Conservation (phyloP, 2,888 invertebrate species). For the Biston stratarius region DNA sequence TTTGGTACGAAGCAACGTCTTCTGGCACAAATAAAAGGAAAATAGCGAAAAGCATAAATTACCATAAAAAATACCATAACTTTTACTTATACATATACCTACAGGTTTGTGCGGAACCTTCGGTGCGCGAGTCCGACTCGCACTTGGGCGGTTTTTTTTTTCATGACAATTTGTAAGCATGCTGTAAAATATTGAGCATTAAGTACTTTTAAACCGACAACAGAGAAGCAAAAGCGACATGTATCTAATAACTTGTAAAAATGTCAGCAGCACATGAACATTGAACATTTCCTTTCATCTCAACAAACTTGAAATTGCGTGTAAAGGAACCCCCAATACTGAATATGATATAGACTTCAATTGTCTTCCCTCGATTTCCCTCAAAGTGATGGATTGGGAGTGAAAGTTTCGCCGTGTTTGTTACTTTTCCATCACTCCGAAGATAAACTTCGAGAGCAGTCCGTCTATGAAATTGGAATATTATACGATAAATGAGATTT, state of each 20-base stretch:
- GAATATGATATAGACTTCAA: conserved; percentile 54
- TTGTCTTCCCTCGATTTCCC: conserved; percentile 57
- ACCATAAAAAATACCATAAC: too few species aligned
- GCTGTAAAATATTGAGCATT: too few species aligned
- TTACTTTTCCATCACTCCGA: conserved; percentile 63
- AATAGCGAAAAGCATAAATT: too few species aligned
- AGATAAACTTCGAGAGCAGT: conserved; percentile 39
- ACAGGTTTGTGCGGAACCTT: too few species aligned
- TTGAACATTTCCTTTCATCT: conserved; percentile 30
- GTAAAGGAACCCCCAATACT: conserved; percentile 35
- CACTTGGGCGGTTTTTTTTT: too few species aligned
- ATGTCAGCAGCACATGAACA: conserved; percentile 23
- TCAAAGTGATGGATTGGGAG: conserved; percentile 60
- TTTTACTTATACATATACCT: too few species aligned
- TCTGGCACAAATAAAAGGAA: too few species aligned
- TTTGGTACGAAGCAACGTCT: too few species aligned
- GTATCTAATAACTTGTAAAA: background rate
- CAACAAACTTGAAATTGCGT: conserved; percentile 29
- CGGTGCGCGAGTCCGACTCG: too few species aligned
- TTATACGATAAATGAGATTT: conserved; percentile 33
- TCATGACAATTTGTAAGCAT: too few species aligned
- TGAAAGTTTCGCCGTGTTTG: conserved; percentile 61
- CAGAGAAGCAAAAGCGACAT: too few species aligned
- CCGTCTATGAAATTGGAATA: conserved; percentile 41
- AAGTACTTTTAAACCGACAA: background rate